phyloP scores from a whole-genome alignment of 2,888 invertebrate genomes.

The Marasmarcha lunaedactyla region DNA sequence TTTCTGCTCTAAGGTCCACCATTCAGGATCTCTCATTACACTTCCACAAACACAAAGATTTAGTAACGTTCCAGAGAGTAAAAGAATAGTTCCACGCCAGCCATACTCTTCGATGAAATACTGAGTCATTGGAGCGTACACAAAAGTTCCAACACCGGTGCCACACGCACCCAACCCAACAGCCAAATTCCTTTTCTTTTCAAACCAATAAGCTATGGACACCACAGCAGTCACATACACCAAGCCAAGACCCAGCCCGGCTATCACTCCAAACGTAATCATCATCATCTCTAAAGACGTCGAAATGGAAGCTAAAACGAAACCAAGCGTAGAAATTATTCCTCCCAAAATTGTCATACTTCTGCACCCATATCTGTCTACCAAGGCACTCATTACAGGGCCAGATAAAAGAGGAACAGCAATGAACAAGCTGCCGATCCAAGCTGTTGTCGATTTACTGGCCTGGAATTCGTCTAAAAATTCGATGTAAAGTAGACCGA shows the following conservation, averaged over 20 bases:
- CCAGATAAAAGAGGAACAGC: conserved; percentile 89
- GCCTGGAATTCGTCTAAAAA: conserved; percentile 84
- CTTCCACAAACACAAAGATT: conserved; percentile 89
- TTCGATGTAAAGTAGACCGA: conserved; percentile 89
- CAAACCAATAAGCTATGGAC: conserved; percentile 93
- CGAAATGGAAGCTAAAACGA: conserved; percentile 78
- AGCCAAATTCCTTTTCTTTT: conserved; percentile 86
- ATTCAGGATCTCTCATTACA: conserved; percentile 89
- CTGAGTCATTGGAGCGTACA: conserved; percentile 88
- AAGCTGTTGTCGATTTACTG: conserved; percentile 87
- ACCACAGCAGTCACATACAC: conserved; percentile 93
- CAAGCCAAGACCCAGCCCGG: conserved; percentile 85
- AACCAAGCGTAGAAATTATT: conserved; percentile 79
- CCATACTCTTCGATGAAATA: conserved; percentile 81
- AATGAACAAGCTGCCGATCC: conserved; percentile 91
- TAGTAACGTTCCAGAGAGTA: conserved; percentile 86
- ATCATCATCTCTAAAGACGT: conserved; percentile 82
- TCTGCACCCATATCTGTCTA: conserved; percentile 87
- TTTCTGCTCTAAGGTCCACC: conserved; percentile 77
- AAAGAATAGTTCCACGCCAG: conserved; percentile 86
- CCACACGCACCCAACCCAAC: conserved; percentile 91
- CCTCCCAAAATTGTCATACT: conserved; percentile 83
- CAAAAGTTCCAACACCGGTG: conserved; percentile 89
- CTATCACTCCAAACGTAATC: conserved; percentile 86
- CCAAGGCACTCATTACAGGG: conserved; percentile 85